phyloP scores from a whole-genome alignment of 2,797 vertebrate genomes.

The Podarcis lilfordi region DNA sequence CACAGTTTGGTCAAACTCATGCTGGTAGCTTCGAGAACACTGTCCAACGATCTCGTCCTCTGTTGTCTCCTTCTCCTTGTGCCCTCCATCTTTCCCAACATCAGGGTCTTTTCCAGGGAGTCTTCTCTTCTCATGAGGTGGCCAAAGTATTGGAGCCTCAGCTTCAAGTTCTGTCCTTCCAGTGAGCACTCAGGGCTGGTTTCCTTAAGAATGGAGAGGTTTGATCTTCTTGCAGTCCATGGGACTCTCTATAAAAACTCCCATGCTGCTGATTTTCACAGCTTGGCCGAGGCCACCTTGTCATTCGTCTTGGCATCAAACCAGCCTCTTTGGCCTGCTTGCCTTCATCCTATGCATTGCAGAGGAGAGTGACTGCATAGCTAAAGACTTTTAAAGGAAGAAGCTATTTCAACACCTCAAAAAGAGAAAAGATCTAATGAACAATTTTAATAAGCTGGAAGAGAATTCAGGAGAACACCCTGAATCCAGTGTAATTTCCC shows the following conservation, averaged over 20 bases:
- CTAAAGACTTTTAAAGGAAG: conserved; percentile 33
- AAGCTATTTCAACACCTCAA: conserved; percentile 2
- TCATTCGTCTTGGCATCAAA: background rate
- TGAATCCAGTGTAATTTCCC: rapidly evolving
- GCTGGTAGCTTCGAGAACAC: no score
- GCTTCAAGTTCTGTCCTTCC: no score
- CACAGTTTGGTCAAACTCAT: no score
- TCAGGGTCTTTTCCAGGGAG: no score
- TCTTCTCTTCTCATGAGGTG: no score
- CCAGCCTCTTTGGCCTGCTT: background rate
- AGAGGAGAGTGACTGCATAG: background rate
- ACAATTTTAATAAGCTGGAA: conserved; percentile 36
- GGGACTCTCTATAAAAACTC: background rate
- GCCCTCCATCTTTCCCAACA: no score
- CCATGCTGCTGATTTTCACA: background rate
- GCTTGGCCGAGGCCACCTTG: background rate
- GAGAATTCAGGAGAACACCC: background rate
- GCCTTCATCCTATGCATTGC: background rate
- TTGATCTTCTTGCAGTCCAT: no score
- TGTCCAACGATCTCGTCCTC: no score
- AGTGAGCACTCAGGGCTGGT: no score
- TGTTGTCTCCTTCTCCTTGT: no score
- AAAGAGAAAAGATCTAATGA: conserved; percentile 32
- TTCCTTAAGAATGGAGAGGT: no score
- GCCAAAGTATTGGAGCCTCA: no score